Percentiles rank a stretch among this genome's conserved stretches.
Conservation (phyloP, 2,888 invertebrate species). For the Cerastoderma edule region DNA sequence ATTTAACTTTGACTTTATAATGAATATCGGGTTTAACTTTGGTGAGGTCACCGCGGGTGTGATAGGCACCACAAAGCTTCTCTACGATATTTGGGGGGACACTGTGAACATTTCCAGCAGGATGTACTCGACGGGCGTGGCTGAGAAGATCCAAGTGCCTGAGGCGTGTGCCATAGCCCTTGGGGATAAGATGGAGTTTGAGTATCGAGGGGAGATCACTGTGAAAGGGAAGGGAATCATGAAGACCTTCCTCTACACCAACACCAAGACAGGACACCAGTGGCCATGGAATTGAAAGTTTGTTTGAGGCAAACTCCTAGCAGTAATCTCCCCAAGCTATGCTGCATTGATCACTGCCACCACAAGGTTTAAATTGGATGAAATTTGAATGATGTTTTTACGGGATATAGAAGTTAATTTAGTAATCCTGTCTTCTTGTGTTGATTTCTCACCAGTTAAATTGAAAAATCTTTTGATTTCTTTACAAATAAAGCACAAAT, state of each 20-base stretch:
- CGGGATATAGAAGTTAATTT: too few species aligned
- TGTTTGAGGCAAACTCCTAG: neutral
- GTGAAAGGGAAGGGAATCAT: slow-evolving; percentile 98
- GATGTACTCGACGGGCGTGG: slow-evolving; percentile 98
- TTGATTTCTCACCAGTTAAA: too few species aligned
- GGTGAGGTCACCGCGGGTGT: slow-evolving; percentile 98
- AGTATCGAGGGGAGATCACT: slow-evolving; percentile 95
- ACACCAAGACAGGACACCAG: slow-evolving; percentile 70
- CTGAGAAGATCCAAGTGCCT: slow-evolving; percentile 89
- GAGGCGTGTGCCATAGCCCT: slow-evolving; percentile 86
- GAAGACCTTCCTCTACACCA: slow-evolving; percentile 91
- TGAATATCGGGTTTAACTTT: slow-evolving; percentile 92
- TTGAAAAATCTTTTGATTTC: too few species aligned
- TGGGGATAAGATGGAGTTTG: slow-evolving; percentile 91
- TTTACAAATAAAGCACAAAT: too few species aligned
- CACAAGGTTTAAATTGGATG: too few species aligned
- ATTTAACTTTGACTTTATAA: slow-evolving; percentile 83
- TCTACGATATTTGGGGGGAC: slow-evolving; percentile 99
- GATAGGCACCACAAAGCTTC: slow-evolving; percentile 97
- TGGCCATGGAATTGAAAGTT: slow-evolving; percentile 64
- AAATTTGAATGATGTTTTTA: too few species aligned
- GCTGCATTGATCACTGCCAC: too few species aligned
- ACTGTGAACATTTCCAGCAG: slow-evolving; percentile 98
- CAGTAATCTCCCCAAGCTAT: too few species aligned
- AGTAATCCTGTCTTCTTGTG: too few species aligned